Percentiles rank a stretch among this genome's conserved stretches.
Conservation (phyloP, 1,140 invertebrate species). For the Platyura marginata region DNA sequence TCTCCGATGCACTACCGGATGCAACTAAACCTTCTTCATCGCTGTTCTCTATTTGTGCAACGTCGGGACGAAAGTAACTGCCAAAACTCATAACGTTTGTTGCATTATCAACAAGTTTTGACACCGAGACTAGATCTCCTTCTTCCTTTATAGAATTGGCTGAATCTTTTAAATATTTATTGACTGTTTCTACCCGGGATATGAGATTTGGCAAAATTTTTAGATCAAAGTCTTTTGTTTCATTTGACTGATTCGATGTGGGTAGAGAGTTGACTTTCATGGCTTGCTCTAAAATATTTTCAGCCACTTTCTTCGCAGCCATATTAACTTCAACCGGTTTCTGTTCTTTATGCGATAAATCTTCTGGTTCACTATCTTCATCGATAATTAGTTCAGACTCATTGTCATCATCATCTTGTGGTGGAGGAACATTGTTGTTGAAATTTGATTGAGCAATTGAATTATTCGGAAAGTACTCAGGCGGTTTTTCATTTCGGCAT, state of each 20-base stretch:
- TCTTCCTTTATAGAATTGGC: background rate
- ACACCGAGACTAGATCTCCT: constrained; percentile 52
- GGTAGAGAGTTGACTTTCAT: constrained; percentile 23
- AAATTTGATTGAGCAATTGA: background rate
- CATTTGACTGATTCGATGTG: constrained; percentile 27
- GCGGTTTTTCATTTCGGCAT: constrained; percentile 12
- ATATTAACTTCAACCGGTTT: constrained; percentile 16
- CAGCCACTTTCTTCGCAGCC: constrained; percentile 28
- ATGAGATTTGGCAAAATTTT: background rate
- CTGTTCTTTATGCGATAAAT: constrained; percentile 6
- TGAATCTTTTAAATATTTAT: constrained; percentile 8
- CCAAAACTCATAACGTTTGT: constrained; percentile 40
- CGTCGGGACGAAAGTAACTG: constrained; percentile 34
- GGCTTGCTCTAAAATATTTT: constrained; percentile 31
- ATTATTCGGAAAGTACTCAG: background rate
- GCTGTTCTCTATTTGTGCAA: constrained; percentile 29
- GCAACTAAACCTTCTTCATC: constrained; percentile 57
- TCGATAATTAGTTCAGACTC: constrained; percentile 27
- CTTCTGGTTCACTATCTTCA: constrained; percentile 21
- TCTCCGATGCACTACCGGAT: constrained; percentile 50
- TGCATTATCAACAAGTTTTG: constrained; percentile 58
- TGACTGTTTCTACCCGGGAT: background rate
- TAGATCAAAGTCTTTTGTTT: constrained; percentile 16
- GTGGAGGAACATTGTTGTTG: background rate
- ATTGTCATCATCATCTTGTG: constrained; percentile 15